phyloP scores from a whole-genome alignment of 2,797 vertebrate species.

The Orestias chungarensis region DNA sequence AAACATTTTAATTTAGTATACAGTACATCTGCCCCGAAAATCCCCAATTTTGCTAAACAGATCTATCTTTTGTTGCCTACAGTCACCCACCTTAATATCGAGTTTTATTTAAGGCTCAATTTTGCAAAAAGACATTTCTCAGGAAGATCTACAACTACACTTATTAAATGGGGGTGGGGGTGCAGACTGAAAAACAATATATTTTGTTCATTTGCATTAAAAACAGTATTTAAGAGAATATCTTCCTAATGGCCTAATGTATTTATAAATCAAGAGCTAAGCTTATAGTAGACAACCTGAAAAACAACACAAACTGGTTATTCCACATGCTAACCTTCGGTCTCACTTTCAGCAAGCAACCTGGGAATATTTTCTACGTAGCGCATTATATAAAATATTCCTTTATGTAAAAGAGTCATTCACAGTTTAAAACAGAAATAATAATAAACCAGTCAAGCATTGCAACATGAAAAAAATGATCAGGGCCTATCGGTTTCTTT shows the following conservation, averaged over 20 bases:
- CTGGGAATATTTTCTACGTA: background rate
- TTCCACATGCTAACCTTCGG: background rate
- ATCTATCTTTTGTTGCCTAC: too few relatives aligned
- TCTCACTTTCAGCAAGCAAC: background rate
- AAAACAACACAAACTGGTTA: conserved; percentile 34
- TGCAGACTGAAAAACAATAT: too few relatives aligned
- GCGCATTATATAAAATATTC: background rate
- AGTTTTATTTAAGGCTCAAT: too few relatives aligned
- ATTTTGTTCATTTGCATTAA: background rate
- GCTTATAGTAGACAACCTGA: background rate
- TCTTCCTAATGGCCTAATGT: background rate
- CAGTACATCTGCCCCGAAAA: too few relatives aligned
- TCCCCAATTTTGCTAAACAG: too few relatives aligned
- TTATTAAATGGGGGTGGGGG: too few relatives aligned
- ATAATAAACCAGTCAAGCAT: background rate
- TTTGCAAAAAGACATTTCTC: too few relatives aligned
- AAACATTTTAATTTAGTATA: too few relatives aligned
- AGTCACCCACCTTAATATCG: too few relatives aligned
- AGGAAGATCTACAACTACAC: too few relatives aligned
- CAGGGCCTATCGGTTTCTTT: background rate
- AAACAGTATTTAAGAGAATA: background rate
- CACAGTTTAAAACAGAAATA: background rate
- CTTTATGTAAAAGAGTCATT: background rate
- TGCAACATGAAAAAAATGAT: background rate
- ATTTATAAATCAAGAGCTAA: background rate